Evolutionary conservation across 2,797 vertebrate species (phyloP).

Genomic region (Typhlichthys eigenmanni): DNA sequence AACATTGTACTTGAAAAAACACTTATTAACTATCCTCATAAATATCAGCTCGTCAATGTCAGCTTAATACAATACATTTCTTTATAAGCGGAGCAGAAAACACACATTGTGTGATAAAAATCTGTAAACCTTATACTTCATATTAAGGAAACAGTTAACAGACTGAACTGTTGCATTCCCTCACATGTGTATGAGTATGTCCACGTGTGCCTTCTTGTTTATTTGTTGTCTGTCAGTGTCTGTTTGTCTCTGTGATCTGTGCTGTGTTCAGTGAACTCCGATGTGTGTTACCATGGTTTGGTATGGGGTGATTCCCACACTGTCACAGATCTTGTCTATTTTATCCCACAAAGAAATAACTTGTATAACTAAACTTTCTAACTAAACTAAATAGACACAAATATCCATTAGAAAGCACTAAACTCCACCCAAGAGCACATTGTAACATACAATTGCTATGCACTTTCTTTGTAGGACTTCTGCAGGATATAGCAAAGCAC

Average conservation of each 20-base stretch:
- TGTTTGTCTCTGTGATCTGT: slow-evolving; percentile 9
- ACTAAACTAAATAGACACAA: too few relatives aligned
- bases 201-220: not conserved
- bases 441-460: too few relatives aligned
- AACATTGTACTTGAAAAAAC: not conserved
- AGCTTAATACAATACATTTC: too few relatives aligned
- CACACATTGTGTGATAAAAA: too few relatives aligned
- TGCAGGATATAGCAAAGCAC: too few relatives aligned
- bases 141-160: slow-evolving; percentile 12
- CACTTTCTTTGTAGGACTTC: too few relatives aligned
- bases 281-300: slow-evolving; percentile 14
- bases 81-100: too few relatives aligned
- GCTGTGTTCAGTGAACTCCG: not conserved
- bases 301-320: slow-evolving; percentile 11
- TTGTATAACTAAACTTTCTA: too few relatives aligned
- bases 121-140: not conserved
- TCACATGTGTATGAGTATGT: slow-evolving; percentile 2
- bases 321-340: slow-evolving; percentile 42
- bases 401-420: too few relatives aligned
- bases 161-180: slow-evolving; percentile 19
- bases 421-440: too few relatives aligned
- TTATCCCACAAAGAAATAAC: slow-evolving; percentile 62
- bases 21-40: too few relatives aligned
- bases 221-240: not conserved
- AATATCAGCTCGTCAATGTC: too few relatives aligned